These are phyloP conservation scores for Leptobrachium leishanense DNA, from an alignment of 2,113 vertebrate genomes.

Conservation along the genomic window DNA sequence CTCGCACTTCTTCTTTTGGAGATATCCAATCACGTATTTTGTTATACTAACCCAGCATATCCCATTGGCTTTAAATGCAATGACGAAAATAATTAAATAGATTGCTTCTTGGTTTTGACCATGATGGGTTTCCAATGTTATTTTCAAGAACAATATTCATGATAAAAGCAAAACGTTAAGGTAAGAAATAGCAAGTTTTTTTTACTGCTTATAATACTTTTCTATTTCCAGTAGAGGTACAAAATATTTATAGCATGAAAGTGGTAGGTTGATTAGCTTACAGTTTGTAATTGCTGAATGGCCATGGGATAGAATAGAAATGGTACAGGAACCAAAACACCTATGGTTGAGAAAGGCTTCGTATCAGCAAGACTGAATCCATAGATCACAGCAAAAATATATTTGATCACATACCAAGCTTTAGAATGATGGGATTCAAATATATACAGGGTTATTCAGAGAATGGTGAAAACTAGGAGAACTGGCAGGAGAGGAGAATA, in stretches of 20 bases:
- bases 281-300: neutral
- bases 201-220: constrained; percentile 35
- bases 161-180: constrained; percentile 65
- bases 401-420: too few relatives aligned
- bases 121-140: constrained; percentile 61
- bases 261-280: constrained; percentile 42
- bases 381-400: too few relatives aligned
- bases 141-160: constrained; percentile 57
- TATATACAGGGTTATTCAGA: too few relatives aligned
- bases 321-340: neutral
- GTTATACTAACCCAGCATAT: constrained; percentile 6
- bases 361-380: too few relatives aligned
- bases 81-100: constrained; percentile 61
- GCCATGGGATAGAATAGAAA: neutral
- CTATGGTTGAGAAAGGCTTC: too few relatives aligned
- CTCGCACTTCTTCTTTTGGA: constrained; percentile 54
- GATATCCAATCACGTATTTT: constrained; percentile 51
- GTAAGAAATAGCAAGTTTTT: constrained; percentile 68
- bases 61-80: constrained; percentile 72
- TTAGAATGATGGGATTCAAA: too few relatives aligned
- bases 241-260: neutral
- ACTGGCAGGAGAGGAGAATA: too few relatives aligned
- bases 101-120: constrained; percentile 60
- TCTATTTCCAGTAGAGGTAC: constrained; percentile 24
- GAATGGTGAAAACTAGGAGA: too few relatives aligned